Evolutionary conservation across 1,140 invertebrate species (phyloP).

Genomic region (Macrocentrus cingulum): DNA sequence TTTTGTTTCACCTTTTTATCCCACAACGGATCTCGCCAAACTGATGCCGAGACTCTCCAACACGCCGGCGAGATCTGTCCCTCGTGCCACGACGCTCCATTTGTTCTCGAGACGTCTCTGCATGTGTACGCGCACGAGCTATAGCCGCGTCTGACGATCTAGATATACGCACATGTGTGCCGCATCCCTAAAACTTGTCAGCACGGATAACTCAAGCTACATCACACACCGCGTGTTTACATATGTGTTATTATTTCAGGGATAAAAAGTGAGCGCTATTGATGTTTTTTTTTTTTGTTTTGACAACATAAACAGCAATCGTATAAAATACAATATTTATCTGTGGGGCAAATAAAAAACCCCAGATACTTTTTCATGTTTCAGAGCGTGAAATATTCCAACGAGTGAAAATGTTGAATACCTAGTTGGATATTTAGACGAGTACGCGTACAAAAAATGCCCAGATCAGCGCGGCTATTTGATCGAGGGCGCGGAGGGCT

Average conservation of each 20-base stretch:
- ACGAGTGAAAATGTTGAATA: too few relatives aligned
- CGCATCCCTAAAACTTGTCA: conserved; percentile 5
- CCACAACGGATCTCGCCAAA: conserved; percentile 27
- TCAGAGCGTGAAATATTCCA: too few relatives aligned
- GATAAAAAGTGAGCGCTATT: not conserved
- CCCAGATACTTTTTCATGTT: conserved; percentile 13
- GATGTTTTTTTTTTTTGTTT: not conserved
- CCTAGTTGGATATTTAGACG: too few relatives aligned
- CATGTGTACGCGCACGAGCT: not conserved
- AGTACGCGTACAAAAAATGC: too few relatives aligned
- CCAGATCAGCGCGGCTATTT: too few relatives aligned
- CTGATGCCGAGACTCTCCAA: too few relatives aligned
- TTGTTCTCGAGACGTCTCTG: conserved; percentile 34
- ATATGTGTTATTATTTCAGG: not conserved
- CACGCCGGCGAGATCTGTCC: too few relatives aligned
- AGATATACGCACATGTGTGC: not conserved
- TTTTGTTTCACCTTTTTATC: conserved; percentile 59
- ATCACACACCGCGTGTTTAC: not conserved
- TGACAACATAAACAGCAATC: conserved; percentile 4
- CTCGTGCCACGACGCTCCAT: conserved; percentile 32
- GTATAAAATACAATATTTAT: conserved; percentile 14
- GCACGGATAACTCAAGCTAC: not conserved
- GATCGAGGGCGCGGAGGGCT: conserved; percentile 16
- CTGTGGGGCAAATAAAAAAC: conserved; percentile 6
- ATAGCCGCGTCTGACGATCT: not conserved